phyloP scores from a whole-genome alignment of 30 jellyfish, hydroid and myxozoan genomes.

The Mastigias papua region DNA sequence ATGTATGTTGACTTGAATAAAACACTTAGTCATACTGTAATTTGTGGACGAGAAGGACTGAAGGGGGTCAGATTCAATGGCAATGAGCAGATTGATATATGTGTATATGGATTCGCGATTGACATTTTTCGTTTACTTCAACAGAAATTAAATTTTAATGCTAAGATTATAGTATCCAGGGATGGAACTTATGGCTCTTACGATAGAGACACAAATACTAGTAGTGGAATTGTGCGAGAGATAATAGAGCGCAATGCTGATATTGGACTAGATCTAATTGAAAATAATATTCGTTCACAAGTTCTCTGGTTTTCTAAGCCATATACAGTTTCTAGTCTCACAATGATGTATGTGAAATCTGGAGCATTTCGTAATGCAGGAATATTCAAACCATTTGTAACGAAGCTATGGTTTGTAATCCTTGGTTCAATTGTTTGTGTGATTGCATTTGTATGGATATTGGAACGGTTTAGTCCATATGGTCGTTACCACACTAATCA shows the following conservation, averaged over 20 bases:
- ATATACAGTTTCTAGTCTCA: neutral
- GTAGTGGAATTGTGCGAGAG: conserved; percentile 7
- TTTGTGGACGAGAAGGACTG: conserved; percentile 8
- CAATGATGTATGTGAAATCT: neutral
- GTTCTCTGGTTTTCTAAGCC: conserved; percentile 19
- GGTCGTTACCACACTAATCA: neutral
- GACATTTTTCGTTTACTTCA: conserved; percentile 8
- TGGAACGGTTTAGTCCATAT: conserved; percentile 36
- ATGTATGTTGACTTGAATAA: neutral
- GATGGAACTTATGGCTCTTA: conserved; percentile 38
- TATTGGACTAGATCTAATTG: conserved; percentile 1
- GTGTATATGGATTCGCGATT: conserved; percentile 35
- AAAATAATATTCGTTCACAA: neutral
- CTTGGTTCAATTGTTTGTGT: neutral
- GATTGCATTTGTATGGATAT: conserved; percentile 3
- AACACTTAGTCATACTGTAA: neutral
- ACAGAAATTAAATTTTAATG: neutral
- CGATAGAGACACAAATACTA: neutral
- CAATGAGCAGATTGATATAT: neutral
- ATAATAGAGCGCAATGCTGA: neutral
- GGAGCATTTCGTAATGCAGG: neutral
- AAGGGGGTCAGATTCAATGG: neutral
- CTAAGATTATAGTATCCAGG: neutral
- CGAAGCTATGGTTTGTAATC: neutral
- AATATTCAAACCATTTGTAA: conserved; percentile 11